A percentile compares a stretch with the other conserved stretches of the same genome.
Evolutionary conservation across 2,797 vertebrate species (phyloP).

Genomic region (Takifugu rubripes): DNA sequence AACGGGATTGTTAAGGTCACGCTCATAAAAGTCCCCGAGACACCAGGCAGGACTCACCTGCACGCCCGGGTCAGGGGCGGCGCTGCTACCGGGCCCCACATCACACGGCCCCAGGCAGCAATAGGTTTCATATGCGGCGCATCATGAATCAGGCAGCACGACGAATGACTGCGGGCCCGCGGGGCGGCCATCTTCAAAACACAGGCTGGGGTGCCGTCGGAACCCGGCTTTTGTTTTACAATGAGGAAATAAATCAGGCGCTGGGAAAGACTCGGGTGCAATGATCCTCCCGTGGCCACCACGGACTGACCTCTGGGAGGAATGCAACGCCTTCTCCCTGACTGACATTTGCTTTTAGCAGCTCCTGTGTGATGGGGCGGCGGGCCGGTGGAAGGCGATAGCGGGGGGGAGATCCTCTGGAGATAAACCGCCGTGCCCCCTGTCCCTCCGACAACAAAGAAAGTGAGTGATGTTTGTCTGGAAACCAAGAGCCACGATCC

Average conservation of each 20-base stretch:
- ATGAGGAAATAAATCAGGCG: background rate
- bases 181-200: no score
- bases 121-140: constrained; percentile 40
- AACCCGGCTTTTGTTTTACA: background rate
- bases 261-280: constrained; percentile 8
- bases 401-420: constrained; percentile 64
- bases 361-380: constrained; percentile 70
- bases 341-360: constrained; percentile 77
- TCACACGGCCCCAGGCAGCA: constrained; percentile 18
- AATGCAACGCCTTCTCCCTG: constrained; percentile 72
- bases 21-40: constrained; percentile 58
- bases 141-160: constrained; percentile 31
- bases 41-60: constrained; percentile 53
- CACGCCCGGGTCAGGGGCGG: constrained; percentile 43
- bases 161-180: constrained; percentile 22
- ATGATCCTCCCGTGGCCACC: constrained; percentile 55
- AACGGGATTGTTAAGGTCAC: constrained; percentile 64
- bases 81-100: constrained; percentile 21
- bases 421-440: constrained; percentile 68
- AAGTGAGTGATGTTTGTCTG: constrained; percentile 81
- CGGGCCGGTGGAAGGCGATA: constrained; percentile 65
- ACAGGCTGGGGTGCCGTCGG: no score
- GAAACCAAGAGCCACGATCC: constrained; percentile 74
- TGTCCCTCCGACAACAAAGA: constrained; percentile 76
- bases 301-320: constrained; percentile 71